Percentiles rank a stretch among this genome's conserved stretches.
Evolutionary conservation across 2,888 invertebrate genomes (phyloP).

Genomic region (Adelphocoris suturalis): DNA sequence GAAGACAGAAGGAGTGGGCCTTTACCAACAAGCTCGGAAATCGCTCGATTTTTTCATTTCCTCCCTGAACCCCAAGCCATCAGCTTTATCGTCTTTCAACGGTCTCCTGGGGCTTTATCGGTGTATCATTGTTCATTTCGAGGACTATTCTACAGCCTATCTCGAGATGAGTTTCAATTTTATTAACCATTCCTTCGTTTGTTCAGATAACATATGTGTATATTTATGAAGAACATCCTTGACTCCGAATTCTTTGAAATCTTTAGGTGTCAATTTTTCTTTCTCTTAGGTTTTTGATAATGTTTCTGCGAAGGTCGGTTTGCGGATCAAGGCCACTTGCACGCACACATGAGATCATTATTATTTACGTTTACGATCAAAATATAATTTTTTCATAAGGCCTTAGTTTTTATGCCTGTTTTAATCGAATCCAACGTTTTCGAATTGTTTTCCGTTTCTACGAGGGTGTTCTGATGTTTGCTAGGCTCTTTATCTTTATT

Average conservation of each 20-base stretch:
- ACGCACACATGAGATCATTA: neutral
- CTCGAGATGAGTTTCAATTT: too few species aligned
- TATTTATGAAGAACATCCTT: neutral
- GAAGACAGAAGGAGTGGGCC: too few species aligned
- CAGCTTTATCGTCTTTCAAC: neutral
- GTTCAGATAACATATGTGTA: too few species aligned
- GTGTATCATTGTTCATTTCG: too few species aligned
- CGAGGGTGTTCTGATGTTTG: neutral
- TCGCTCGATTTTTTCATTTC: too few species aligned
- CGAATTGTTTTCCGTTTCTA: neutral
- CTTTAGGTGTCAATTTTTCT: neutral
- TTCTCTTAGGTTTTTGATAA: neutral
- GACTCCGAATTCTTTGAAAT: slow-evolving; percentile 1
- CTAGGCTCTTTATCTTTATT: neutral
- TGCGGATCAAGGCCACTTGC: neutral
- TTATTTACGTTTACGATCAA: slow-evolving; percentile 11
- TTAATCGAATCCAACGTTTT: neutral
- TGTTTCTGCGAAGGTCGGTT: slow-evolving; percentile 5
- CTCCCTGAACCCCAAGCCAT: too few species aligned
- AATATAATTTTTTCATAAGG: neutral
- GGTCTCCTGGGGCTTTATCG: neutral
- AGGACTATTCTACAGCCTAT: too few species aligned
- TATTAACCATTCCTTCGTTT: too few species aligned
- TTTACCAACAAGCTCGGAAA: too few species aligned
- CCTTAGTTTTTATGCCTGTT: neutral